phyloP scores from a whole-genome alignment of 1,140 invertebrate species.

The Luehdorfia chinensis region DNA sequence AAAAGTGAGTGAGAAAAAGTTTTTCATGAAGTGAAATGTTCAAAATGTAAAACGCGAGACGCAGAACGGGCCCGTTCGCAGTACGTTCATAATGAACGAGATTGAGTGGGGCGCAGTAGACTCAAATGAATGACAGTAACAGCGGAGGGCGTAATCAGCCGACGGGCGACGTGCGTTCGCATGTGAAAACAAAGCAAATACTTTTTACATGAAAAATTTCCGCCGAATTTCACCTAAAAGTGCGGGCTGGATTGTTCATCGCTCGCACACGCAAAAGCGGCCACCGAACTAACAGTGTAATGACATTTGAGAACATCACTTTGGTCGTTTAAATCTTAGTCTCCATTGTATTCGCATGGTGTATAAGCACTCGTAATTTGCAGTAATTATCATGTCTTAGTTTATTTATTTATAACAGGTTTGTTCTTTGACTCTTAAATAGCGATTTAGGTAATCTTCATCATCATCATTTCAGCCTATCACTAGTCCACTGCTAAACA shows the following conservation, averaged over 20 bases:
- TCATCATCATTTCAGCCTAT: too few relatives aligned
- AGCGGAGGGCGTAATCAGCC: conserved; percentile 60
- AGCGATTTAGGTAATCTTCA: too few relatives aligned
- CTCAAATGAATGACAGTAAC: conserved; percentile 67
- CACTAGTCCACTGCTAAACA: too few relatives aligned
- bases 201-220: conserved; percentile 40
- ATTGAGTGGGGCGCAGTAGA: conserved; percentile 63
- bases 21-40: conserved; percentile 49
- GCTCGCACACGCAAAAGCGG: not conserved
- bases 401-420: too few relatives aligned
- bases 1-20: conserved; percentile 51
- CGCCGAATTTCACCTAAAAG: conserved; percentile 30
- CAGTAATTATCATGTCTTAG: too few relatives aligned
- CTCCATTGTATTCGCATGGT: too few relatives aligned
- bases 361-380: too few relatives aligned
- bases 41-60: conserved; percentile 57
- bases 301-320: too few relatives aligned
- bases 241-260: not conserved
- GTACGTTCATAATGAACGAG: conserved; percentile 72
- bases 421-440: too few relatives aligned
- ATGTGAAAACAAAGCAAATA: conserved; percentile 57
- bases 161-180: conserved; percentile 50
- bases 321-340: too few relatives aligned
- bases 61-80: conserved; percentile 33
- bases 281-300: too few relatives aligned